Conservation (phyloP, 2,113 vertebrate species). For the Marcusenius ussheri region DNA sequence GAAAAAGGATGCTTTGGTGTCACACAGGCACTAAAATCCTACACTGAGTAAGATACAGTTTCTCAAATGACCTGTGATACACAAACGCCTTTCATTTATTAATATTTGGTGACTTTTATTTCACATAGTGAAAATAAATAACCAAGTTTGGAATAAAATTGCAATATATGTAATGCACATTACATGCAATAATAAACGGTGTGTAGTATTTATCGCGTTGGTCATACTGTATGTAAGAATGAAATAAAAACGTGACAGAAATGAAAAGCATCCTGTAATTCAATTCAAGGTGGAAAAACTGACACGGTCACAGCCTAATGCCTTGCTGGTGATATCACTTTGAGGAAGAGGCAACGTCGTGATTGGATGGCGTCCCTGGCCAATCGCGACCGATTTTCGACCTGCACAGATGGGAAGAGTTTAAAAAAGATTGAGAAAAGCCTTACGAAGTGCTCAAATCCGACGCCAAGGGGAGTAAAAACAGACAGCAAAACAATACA, state of each 20-base stretch:
- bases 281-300: conserved; percentile 77
- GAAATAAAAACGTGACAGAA: conserved; percentile 10
- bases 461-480: conserved; percentile 30
- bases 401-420: conserved; percentile 62
- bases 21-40: neutral
- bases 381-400: conserved; percentile 55
- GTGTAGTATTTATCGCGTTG: neutral
- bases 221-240: neutral
- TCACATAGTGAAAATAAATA: neutral
- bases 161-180: neutral
- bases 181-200: neutral
- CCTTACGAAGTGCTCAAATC: conserved; percentile 62
- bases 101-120: neutral
- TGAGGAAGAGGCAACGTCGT: conserved; percentile 35
- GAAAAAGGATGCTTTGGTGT: neutral
- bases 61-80: neutral
- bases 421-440: conserved; percentile 67
- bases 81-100: neutral
- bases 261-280: conserved; percentile 35
- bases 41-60: neutral
- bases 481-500: conserved; percentile 5
- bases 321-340: conserved; percentile 78
- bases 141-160: neutral
- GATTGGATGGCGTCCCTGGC: conserved; percentile 58
- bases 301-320: conserved; percentile 69